Conservation (phyloP, 2,888 invertebrate species). For the Yponomeuta plumbellus region DNA sequence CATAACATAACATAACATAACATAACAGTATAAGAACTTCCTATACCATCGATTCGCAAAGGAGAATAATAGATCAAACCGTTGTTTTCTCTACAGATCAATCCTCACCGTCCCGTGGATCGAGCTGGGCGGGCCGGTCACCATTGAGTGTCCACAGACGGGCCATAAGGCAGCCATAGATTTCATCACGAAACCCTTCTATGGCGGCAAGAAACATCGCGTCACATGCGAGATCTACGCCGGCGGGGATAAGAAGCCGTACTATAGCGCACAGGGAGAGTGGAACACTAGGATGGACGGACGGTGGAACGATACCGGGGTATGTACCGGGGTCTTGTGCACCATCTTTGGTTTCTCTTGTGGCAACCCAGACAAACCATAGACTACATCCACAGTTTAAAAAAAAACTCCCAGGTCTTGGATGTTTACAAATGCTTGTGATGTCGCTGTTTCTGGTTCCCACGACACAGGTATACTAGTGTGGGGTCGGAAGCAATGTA, state of each 20-base stretch:
- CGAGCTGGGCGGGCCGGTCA: constrained; percentile 95
- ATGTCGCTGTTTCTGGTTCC: no score
- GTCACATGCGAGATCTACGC: constrained; percentile 88
- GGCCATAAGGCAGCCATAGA: constrained; percentile 95
- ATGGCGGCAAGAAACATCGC: constrained; percentile 95
- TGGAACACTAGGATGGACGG: constrained; percentile 98
- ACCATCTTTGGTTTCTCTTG: no score
- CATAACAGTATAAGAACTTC: no score
- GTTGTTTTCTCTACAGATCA: constrained; percentile 76
- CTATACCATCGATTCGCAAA: no score
- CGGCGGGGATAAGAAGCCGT: constrained; percentile 91
- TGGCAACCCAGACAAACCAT: no score
- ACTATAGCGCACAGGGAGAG: constrained; percentile 92
- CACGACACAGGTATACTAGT: no score
- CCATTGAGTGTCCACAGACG: constrained; percentile 93
- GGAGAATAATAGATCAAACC: not conserved
- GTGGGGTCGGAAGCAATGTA: no score
- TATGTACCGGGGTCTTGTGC: no score
- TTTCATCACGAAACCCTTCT: constrained; percentile 98
- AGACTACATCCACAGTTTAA: no score
- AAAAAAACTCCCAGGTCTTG: no score
- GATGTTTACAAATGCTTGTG: no score
- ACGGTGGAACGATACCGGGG: constrained; percentile 86
- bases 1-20: no score
- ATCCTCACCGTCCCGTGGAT: constrained; percentile 99